Conservation (phyloP, 2,113 vertebrate species). For the Mohoua ochrocephala region DNA sequence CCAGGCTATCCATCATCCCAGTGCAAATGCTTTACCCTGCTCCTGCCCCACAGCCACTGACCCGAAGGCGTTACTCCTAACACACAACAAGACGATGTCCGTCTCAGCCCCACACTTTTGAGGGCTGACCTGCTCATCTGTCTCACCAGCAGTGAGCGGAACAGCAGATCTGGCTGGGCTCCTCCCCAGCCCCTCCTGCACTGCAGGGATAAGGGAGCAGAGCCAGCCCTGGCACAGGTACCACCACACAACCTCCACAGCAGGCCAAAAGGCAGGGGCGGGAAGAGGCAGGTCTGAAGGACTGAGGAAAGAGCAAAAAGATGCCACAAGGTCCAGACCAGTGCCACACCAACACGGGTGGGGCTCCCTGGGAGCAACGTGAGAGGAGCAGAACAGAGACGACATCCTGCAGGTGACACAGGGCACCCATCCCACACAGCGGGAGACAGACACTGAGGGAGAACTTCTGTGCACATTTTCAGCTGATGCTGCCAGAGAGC, state of each 20-base stretch:
- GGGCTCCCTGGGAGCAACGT: fast-evolving
- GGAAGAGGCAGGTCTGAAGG: neutral
- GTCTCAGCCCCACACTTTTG: neutral
- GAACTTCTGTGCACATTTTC: fast-evolving
- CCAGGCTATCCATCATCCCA: neutral
- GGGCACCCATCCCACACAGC: neutral
- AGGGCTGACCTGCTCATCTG: neutral
- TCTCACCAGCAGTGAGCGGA: neutral
- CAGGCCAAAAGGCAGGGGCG: neutral
- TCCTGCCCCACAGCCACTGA: neutral
- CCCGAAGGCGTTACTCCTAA: neutral
- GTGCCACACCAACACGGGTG: fast-evolving
- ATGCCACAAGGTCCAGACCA: fast-evolving
- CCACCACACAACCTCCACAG: neutral
- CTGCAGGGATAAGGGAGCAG: neutral
- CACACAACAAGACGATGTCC: fast-evolving
- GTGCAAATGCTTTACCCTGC: neutral
- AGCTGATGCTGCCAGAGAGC: neutral
- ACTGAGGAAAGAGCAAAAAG: neutral
- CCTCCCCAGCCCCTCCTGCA: neutral
- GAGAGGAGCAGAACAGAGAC: neutral
- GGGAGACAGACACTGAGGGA: fast-evolving
- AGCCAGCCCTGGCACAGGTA: neutral
- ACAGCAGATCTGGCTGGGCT: neutral
- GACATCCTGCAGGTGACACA: neutral